Base-by-base conservation (phyloP, 2,797 vertebrate species). In the Neosalanx taihuensis region DNA sequence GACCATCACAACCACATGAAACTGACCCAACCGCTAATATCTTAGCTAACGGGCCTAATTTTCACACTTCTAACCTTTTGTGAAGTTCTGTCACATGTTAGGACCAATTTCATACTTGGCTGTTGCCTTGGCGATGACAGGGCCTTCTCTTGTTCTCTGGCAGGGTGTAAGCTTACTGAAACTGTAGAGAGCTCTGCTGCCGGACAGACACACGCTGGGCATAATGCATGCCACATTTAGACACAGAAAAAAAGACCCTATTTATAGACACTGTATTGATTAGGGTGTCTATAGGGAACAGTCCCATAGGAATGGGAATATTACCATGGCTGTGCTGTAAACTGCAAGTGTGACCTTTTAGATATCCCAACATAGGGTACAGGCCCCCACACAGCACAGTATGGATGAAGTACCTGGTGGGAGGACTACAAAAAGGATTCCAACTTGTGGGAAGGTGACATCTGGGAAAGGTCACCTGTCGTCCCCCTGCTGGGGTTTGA, bases 181-280 rank as follows among this genome's bases (percentile, higher is more conserved):
- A 84, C 23, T 67, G 33, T 31, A 72, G 76, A 83, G 81, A 83
- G 77, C 63, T 77, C 83, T 73, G 63, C 71, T 72, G n/a, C 20
- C 15, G 41, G 74, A 74, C 67, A 71, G 78, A 81, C 81, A 81
- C 81, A 79, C 57, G 61, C 68, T 18, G 76, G 72, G 81, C 87
- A 81, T 26, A 53, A 33, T 84, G 81, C 60, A 4, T 0, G 77
- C 87, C 87, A 81, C 84, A 86, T 82, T 85, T 88, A 86, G 87
- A 86, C 84, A 83, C 81, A 59, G 68, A 77, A 82, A 85, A 80
- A 76, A 0, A 70, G 64, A 70, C 20, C 20, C 87, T 90, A 90
- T 90, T 90, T 89, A 82, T 81, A 90, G 87, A 75, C 0, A 61
- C 0, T 66, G 57, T 89, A 91, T 91, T 84, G 88, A 91, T 90